Base-by-base conservation (phyloP, 2,797 vertebrate species). In the Champsocephalus gunnari region DNA sequence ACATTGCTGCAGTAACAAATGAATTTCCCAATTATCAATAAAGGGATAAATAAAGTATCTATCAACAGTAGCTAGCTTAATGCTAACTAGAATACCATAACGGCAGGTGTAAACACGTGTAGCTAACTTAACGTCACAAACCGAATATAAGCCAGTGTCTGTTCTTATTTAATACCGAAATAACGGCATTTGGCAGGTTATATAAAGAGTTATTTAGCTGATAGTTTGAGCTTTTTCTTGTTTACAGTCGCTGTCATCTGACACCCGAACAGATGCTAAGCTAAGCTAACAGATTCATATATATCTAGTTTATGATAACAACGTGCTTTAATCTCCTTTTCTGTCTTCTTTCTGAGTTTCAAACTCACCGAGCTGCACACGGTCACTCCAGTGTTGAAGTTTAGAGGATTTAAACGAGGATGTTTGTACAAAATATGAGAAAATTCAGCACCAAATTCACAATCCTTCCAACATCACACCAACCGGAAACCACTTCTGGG, bases 231-330 rank as follows among this genome's bases (percentile, higher is more conserved):
- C 49, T n/a, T 61, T 55, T 61, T 58, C 55, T 77, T 84, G 79
- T 89, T 86, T 83, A 83, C 81, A 84, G 63, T 48, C 68, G 60
- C 1, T 60, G 12, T 59, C 28, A 85, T 83, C 78, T 78, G 76
- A 80, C 67, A 80, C 83, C 9, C 12, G 19, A 59, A 12, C 77
- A n/a, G 32, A 17, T 55, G 47, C 32, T 54, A 69, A 14, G 32
- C 17, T 49, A 13, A 38, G n/a, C 77, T 61, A 55, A 16, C 21
- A 34, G 19, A 47, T 13, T 8, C 2, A 38, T 7, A 38, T 38
- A 38, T 38, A 38, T 9, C 28, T 28, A 38, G 34, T 38, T 38
- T 38, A 38, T 38, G 34, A 38, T 38, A 3, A 13, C 16, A 50
- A 41, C 8, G 34, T 8, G 8, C 17, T 28, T 28, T 28, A 28